These are phyloP conservation scores for Sesia bembeciformis DNA, from an alignment of 2,888 invertebrate species.

Conservation along the genomic window DNA sequence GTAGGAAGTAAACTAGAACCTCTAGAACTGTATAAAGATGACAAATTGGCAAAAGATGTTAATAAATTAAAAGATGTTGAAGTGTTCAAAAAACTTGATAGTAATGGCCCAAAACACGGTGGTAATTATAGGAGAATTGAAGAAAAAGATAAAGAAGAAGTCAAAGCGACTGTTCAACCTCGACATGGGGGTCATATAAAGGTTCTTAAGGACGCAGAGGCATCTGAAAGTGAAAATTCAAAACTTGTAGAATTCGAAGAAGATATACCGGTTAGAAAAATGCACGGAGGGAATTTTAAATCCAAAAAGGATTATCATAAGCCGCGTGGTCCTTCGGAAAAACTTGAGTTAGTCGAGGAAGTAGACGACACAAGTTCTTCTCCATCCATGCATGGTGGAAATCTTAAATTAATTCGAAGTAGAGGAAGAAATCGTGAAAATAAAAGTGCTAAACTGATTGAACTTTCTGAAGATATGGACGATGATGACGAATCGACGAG, in stretches of 20 bases:
- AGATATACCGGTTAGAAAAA: constrained; percentile 12
- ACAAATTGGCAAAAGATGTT: constrained; percentile 53
- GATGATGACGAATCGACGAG: constrained; percentile 20
- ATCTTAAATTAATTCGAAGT: constrained; percentile 24
- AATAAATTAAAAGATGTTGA: constrained; percentile 60
- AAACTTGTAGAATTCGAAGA: constrained; percentile 28
- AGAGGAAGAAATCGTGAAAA: constrained; percentile 14
- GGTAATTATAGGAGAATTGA: constrained; percentile 55
- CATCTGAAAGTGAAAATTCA: constrained; percentile 40
- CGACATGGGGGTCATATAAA: constrained; percentile 9
- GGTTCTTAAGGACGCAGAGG: constrained; percentile 28
- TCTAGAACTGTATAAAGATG: constrained; percentile 54
- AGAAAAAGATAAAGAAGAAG: constrained; percentile 14
- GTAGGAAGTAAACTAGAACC: constrained; percentile 35
- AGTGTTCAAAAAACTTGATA: constrained; percentile 50
- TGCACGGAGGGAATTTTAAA: constrained; percentile 32
- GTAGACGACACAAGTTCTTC: constrained; percentile 9
- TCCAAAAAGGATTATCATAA: constrained; percentile 18
- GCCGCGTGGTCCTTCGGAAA: constrained; percentile 18
- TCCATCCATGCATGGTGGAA: constrained; percentile 36
- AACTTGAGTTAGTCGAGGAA: constrained; percentile 26
- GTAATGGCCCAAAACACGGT: constrained; percentile 53
- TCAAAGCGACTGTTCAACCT: constrained; percentile 8
- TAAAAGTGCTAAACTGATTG: constrained; percentile 40
- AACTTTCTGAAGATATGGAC: constrained; percentile 35